Evolutionary conservation across 2,888 invertebrate species (phyloP).

Genomic region (Philereme transversata): DNA sequence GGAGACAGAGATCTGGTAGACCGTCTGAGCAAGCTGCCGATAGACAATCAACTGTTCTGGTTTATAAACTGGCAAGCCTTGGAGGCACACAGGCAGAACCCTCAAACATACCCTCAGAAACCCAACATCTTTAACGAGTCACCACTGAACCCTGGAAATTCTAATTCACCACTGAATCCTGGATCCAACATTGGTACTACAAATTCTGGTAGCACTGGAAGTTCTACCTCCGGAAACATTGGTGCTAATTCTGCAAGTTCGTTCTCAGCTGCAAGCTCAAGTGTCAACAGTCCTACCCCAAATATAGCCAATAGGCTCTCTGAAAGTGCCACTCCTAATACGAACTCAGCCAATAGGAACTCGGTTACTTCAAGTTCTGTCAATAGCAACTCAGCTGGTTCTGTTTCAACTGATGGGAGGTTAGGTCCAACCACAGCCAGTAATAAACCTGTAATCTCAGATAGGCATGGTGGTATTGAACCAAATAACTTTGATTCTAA

Average conservation of each 20-base stretch:
- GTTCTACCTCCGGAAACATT: constrained; percentile 15
- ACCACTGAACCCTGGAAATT: constrained; percentile 9
- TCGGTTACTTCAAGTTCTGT: neutral
- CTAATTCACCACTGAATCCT: constrained; percentile 19
- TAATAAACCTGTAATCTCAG: neutral
- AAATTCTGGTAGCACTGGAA: constrained; percentile 15
- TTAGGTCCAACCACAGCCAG: neutral
- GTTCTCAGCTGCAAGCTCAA: constrained; percentile 1
- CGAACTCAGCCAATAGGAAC: constrained; percentile 19
- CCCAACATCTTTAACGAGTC: constrained; percentile 58
- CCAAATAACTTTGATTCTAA: constrained; percentile 8
- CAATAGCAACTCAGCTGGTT: neutral
- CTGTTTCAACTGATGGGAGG: too few relatives aligned
- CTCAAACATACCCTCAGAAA: constrained; percentile 65
- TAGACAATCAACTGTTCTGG: constrained; percentile 89
- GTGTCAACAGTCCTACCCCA: neutral
- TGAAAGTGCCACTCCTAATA: constrained; percentile 1
- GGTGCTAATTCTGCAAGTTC: constrained; percentile 4
- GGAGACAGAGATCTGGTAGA: constrained; percentile 86
- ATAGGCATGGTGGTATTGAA: constrained; percentile 22
- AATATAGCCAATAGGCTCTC: constrained; percentile 1
- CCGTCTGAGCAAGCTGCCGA: constrained; percentile 85
- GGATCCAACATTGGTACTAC: constrained; percentile 13
- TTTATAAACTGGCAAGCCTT: constrained; percentile 87
- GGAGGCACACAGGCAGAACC: constrained; percentile 81